A percentile compares a stretch with the other conserved stretches of the same genome.
Evolutionary conservation across 1,140 invertebrate genomes (phyloP).

Genomic region (Cecropterus lyciades): DNA sequence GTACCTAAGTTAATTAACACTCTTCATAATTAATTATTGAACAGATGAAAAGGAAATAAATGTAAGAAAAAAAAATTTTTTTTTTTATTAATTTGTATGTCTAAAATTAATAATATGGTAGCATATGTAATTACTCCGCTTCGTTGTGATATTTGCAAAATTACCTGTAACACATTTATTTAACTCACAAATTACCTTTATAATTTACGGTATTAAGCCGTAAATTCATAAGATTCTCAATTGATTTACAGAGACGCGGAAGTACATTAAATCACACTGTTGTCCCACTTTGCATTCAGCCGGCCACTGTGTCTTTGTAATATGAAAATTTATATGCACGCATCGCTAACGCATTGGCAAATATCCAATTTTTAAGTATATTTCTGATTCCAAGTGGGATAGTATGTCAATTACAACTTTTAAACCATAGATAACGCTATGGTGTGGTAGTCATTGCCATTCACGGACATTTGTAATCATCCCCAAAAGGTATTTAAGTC

Average conservation of each 20-base stretch:
- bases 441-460: no score
- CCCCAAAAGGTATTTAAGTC: no score
- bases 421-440: no score
- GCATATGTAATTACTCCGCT: no score
- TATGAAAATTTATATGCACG: constrained; percentile 52
- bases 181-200: constrained; percentile 1
- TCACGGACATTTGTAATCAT: no score
- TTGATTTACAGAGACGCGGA: constrained; percentile 41
- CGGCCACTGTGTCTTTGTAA: constrained; percentile 41
- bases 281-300: constrained; percentile 49
- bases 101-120: no score
- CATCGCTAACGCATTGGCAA: constrained; percentile 54
- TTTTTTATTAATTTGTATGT: no score
- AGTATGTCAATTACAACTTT: constrained; percentile 33
- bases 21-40: no score
- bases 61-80: no score
- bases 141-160: no score
- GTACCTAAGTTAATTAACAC: not conserved
- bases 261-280: constrained; percentile 44
- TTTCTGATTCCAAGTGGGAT: constrained; percentile 48
- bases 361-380: constrained; percentile 46
- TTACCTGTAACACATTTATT: no score
- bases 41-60: no score
- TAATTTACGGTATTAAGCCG: constrained; percentile 9
- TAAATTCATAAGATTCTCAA: constrained; percentile 16